Evolutionary conservation across 2,888 invertebrate species (phyloP).

Genomic region (Chaetogeoica ovagalla): DNA sequence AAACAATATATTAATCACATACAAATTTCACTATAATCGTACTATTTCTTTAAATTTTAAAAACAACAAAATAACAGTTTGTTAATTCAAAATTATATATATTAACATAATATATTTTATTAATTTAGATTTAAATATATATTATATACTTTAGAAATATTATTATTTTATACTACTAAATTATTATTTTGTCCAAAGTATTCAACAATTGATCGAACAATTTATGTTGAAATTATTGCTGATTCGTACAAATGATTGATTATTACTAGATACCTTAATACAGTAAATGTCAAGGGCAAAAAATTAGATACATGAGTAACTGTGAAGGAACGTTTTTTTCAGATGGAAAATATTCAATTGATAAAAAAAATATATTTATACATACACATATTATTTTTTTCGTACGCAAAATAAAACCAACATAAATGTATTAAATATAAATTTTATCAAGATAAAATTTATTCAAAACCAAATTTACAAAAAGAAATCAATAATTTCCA

Average conservation of each 20-base stretch:
- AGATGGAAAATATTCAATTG: background rate
- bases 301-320: background rate
- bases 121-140: background rate
- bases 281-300: background rate
- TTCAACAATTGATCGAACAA: too few relatives aligned
- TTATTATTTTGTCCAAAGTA: background rate
- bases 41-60: background rate
- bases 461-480: slow-evolving; percentile 24
- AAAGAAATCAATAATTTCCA: slow-evolving; percentile 14
- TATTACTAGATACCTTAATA: background rate
- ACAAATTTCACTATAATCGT: background rate
- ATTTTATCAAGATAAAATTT: slow-evolving; percentile 31
- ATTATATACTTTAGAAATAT: too few relatives aligned
- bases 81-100: background rate
- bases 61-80: background rate
- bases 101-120: slow-evolving; percentile 2
- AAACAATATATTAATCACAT: background rate
- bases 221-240: too few relatives aligned
- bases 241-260: background rate
- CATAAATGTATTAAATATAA: background rate
- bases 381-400: background rate
- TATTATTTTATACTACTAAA: background rate
- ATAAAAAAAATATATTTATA: slow-evolving; percentile 14
- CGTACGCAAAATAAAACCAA: slow-evolving; percentile 5
- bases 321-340: background rate